Evolutionary conservation across 2,113 vertebrate genomes (phyloP).

Genomic region (Hemichromis elongatus): DNA sequence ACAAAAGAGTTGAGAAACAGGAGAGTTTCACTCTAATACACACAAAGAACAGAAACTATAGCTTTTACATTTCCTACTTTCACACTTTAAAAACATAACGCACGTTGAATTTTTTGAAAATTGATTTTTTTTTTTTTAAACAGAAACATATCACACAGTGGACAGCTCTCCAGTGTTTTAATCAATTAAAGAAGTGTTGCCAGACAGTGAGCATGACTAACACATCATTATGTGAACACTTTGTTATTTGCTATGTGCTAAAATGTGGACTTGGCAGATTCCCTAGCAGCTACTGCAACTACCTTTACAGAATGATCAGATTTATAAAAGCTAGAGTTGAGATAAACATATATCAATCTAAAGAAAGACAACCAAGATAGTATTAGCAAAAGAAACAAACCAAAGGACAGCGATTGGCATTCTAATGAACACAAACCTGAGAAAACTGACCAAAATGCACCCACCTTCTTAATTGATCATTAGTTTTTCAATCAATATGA

Average conservation of each 20-base stretch:
- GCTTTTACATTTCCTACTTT: neutral
- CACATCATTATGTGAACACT: neutral
- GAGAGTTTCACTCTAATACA: neutral
- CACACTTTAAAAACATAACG: neutral
- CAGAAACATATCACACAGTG: neutral
- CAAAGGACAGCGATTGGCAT: neutral
- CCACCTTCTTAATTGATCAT: neutral
- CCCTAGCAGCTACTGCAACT: neutral
- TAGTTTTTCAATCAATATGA: neutral
- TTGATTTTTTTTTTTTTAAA: neutral
- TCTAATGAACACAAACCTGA: neutral
- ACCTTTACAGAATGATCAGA: neutral
- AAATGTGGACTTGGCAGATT: neutral
- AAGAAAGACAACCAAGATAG: neutral
- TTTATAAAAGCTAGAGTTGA: neutral
- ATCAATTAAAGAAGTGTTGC: neutral
- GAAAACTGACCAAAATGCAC: neutral
- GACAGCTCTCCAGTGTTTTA: neutral
- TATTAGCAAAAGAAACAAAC: neutral
- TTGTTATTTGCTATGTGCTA: neutral
- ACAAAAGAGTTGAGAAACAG: neutral
- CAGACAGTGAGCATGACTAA: neutral
- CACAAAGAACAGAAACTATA: neutral
- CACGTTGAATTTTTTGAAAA: neutral
- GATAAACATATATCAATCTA: neutral